Percentiles rank a stretch among this genome's conserved stretches.
Evolutionary conservation across 2,888 invertebrate species (phyloP).

Genomic region (Ferdinandea cuprea): DNA sequence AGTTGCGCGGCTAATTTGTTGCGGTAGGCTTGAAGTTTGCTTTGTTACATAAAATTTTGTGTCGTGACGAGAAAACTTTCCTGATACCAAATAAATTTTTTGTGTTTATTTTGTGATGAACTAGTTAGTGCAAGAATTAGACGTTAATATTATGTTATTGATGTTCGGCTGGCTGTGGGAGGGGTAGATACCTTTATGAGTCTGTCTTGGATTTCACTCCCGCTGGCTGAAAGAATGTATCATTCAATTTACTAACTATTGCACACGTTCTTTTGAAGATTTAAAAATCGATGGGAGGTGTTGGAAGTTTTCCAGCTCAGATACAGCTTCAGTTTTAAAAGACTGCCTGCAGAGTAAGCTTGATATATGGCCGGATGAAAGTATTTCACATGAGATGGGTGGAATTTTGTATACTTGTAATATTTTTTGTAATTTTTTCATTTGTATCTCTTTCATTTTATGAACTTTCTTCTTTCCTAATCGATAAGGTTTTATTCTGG

Average conservation of each 20-base stretch:
- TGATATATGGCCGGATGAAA: background rate
- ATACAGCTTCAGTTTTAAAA: background rate
- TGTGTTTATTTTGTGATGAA: constrained; percentile 36
- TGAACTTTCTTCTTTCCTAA: no score
- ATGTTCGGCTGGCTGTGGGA: constrained; percentile 16
- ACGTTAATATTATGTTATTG: constrained; percentile 11
- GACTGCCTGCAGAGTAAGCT: background rate
- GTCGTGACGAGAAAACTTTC: constrained; percentile 55
- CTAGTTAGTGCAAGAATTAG: constrained; percentile 1
- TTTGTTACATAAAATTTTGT: constrained; percentile 58
- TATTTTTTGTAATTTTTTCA: no score
- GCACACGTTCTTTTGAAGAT: background rate
- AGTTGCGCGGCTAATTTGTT: constrained; percentile 60
- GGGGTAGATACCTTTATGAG: no score
- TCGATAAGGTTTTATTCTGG: no score
- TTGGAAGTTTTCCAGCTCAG: background rate
- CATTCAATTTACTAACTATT: background rate
- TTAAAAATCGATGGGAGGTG: background rate
- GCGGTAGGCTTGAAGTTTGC: constrained; percentile 57
- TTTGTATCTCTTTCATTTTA: no score
- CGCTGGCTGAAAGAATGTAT: background rate
- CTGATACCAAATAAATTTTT: constrained; percentile 12
- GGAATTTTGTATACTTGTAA: background rate
- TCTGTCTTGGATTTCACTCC: no score
- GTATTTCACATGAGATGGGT: background rate